Conservation (phyloP, 2,888 invertebrate genomes). For the Scrobipalpa atriplicella region DNA sequence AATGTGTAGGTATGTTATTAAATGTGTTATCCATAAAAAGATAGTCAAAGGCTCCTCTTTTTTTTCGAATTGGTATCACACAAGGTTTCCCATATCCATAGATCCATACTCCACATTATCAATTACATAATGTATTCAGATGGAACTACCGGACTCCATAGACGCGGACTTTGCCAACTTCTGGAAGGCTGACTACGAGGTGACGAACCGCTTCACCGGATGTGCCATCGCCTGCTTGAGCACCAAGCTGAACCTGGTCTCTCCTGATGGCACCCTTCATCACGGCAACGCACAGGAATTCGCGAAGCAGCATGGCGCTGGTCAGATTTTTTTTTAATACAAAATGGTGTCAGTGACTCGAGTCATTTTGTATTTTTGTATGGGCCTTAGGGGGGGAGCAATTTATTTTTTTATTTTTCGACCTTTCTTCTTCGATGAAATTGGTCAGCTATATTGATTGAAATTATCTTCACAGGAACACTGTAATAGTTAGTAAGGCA, state of each 20-base stretch:
- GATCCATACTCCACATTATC: no score
- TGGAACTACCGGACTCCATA: conserved; percentile 51
- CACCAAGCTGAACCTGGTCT: conserved; percentile 59
- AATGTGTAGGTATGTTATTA: no score
- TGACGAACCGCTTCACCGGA: conserved; percentile 52
- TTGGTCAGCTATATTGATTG: no score
- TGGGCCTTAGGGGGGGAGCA: no score
- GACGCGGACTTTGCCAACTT: conserved; percentile 56
- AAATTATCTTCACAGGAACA: no score
- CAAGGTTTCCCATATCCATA: no score
- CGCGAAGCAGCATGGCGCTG: conserved; percentile 64
- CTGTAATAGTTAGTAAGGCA: no score
- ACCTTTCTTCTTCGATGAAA: no score
- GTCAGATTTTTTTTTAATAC: conserved; percentile 40
- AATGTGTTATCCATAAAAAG: no score
- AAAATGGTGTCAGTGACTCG: background rate
- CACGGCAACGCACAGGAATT: conserved; percentile 66
- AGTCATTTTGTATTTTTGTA: no score
- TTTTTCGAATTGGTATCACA: background rate
- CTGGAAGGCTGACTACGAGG: conserved; percentile 56
- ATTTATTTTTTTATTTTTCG: no score
- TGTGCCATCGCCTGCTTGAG: conserved; percentile 66
- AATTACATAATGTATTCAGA: conserved; percentile 35
- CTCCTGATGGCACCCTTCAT: conserved; percentile 60
- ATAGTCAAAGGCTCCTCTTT: no score